Evolutionary conservation across 2,888 invertebrate genomes (phyloP), one percentile per base, ranked within the genome.

Genomic region (Spicauda simplicius): DNA sequence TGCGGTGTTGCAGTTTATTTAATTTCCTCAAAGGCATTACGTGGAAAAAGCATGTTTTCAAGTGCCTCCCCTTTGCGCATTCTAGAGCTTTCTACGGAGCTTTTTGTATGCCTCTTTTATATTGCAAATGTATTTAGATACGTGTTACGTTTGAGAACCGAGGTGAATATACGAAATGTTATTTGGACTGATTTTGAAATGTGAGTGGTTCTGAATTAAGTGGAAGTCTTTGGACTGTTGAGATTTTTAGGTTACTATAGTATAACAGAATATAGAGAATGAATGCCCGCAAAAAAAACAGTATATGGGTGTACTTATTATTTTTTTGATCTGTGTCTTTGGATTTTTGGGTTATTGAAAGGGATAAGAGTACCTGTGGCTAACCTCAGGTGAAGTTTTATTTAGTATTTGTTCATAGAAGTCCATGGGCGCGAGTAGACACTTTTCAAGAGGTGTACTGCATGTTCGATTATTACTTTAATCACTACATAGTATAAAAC

Each of bases 11-110:
- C 90, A 89, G 90, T 89, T 90, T 91, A 91, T 91, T 91, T 90
- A 91, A 91, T 91, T 91, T 91, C 84, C 91, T 91, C 86, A 88
- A 89, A 91, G 90, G 90, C 80, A 90, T 90, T 88, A 88, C 88
- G 84, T 84, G 85, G 87, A 87, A 90, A 88, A 89, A 86, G 87
- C 88, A 83, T 84, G 88, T 86, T 88, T 84, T 86, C 80, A 83
- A 88, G 87, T 83, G 84, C 78, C 80, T 73, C 76, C 77, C 77
- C 72, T 70, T 70, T 71, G 69, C 72, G 69, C 63, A 63, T 68
- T 69, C 67, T 55, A 68, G 57, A 68, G 66, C 72, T 69, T 63
- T 72, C 71, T 61, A 63, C 66, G 71, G 30, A 19, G 66, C 66
- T 66, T 66, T 63, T 63, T 63, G 63, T 63, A 54, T 63, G 25